Evolutionary conservation across 2,797 vertebrate species (phyloP).

Genomic region (Scolopax rusticola): DNA sequence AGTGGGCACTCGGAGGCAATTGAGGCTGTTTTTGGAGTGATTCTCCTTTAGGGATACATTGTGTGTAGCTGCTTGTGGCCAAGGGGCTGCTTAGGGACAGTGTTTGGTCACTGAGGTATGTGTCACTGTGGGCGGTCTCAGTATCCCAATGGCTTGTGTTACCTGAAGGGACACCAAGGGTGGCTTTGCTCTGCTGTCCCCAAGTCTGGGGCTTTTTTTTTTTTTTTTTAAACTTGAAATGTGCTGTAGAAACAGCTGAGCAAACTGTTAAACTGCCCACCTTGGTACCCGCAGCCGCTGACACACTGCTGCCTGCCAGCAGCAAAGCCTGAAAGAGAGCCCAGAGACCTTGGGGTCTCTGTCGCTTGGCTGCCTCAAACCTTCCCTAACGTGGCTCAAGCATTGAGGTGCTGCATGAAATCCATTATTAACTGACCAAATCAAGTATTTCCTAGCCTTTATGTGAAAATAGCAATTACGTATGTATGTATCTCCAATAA

Average conservation of each 20-base stretch:
- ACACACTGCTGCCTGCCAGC: accelerated
- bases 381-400: background rate
- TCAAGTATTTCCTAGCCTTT: background rate
- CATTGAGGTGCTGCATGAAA: background rate
- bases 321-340: background rate
- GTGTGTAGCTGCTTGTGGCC: background rate
- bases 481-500: background rate
- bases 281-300: accelerated
- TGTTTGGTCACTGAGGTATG: accelerated
- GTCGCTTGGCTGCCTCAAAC: background rate
- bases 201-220: background rate
- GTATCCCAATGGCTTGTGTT: background rate
- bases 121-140: accelerated
- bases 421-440: background rate
- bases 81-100: accelerated
- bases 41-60: background rate
- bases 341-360: background rate
- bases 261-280: background rate
- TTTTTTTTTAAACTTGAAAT: background rate
- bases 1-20: background rate
- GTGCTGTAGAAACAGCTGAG: background rate
- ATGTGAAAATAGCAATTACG: background rate
- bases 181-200: background rate
- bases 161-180: background rate
- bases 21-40: background rate